Evolutionary conservation across 2,888 invertebrate genomes (phyloP).

Genomic region (Philhelius pedissequus): DNA sequence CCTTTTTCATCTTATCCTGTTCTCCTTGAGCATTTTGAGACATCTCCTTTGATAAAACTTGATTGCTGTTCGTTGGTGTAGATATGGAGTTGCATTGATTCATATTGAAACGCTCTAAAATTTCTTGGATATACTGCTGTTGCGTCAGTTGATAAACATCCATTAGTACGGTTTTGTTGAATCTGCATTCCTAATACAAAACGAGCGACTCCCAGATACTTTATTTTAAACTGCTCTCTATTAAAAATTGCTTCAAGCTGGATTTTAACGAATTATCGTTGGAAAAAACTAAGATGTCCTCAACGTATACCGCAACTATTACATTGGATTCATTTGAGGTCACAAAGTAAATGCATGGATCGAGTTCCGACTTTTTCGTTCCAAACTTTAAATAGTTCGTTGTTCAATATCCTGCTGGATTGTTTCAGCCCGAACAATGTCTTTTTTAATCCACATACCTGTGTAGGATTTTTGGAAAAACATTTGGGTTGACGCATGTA

Average conservation of each 20-base stretch:
- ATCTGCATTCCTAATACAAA: conserved; percentile 41
- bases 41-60: conserved; percentile 34
- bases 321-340: conserved; percentile 18
- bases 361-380: conserved; percentile 13
- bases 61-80: conserved; percentile 44
- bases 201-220: conserved; percentile 31
- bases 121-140: conserved; percentile 17
- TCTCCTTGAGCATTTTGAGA: conserved; percentile 24
- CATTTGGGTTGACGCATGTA: too few relatives aligned
- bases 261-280: too few relatives aligned
- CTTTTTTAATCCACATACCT: too few relatives aligned
- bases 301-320: too few relatives aligned
- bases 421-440: too few relatives aligned
- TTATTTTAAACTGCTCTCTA: conserved; percentile 56
- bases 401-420: too few relatives aligned
- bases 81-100: conserved; percentile 38
- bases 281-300: too few relatives aligned
- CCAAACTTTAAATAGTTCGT: neutral
- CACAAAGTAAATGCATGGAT: conserved; percentile 44
- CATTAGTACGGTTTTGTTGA: conserved; percentile 10
- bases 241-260: too few relatives aligned
- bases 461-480: too few relatives aligned
- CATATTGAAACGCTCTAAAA: conserved; percentile 44
- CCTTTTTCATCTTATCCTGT: conserved; percentile 6
- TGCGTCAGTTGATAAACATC: conserved; percentile 27